Evolutionary conservation across 2,888 invertebrate species (phyloP), one percentile per base, ranked within the genome.

Genomic region (Caenorhabditis sp.): DNA sequence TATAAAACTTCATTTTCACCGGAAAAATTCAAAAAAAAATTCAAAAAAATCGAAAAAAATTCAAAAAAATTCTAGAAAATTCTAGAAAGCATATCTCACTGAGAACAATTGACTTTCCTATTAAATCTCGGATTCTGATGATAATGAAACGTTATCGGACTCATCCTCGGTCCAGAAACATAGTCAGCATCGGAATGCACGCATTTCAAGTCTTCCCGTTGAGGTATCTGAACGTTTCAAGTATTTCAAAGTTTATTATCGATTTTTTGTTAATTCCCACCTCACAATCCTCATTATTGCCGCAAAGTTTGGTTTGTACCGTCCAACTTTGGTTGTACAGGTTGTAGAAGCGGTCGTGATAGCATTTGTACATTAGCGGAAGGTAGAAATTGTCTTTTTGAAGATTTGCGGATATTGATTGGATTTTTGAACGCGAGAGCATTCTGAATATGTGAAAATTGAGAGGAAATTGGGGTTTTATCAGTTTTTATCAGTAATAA

Each of bases 181-280:
- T 77, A 77, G 4, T 62, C 55, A 13, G 77, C 69, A 50, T 77
- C 69, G 11, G 77, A 77, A 24, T 77, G 77, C 5, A 77, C 20
- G 32, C 77, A 77, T 5, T 61, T 53, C 18, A 69, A 20, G 37
- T 68, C 55, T 2, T 62, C 50, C 0, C 69, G 53, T 58, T 64
- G 72, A 1, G 64, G 64, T 1, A 64, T 35, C 60, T 58, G 58
- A 9, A 32, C 4, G 9, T 32, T 9, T n/a, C n/a, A n/a, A n/a
- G n/a, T n/a, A n/a, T n/a, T n/a, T n/a, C n/a, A n/a, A n/a, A n/a
- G n/a, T n/a, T n/a, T n/a, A n/a, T n/a, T n/a, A n/a, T n/a, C n/a
- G n/a, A n/a, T n/a, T n/a, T n/a, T n/a, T n/a, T n/a, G n/a, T n/a
- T n/a, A n/a, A n/a, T n/a, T n/a, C n/a, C n/a, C 24, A 61, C 70